These are phyloP conservation scores for Cephus rjabovi DNA, from an alignment of 2,888 invertebrate genomes.

Conservation along the genomic window DNA sequence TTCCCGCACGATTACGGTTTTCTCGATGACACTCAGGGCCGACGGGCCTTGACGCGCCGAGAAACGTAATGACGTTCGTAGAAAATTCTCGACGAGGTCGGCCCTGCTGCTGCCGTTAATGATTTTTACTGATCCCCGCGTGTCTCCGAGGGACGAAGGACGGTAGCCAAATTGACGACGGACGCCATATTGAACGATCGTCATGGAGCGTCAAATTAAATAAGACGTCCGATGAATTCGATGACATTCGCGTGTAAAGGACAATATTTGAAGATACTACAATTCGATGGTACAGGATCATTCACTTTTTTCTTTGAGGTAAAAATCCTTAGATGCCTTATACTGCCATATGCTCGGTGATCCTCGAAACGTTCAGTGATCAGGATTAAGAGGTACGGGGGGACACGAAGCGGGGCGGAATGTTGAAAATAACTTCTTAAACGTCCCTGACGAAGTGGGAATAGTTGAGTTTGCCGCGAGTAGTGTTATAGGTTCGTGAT, in stretches of 20 bases:
- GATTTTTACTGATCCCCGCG: background rate
- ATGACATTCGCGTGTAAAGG: background rate
- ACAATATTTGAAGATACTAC: background rate
- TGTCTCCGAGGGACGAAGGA: background rate
- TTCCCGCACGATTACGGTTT: background rate
- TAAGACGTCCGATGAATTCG: background rate
- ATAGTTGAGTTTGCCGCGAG: slow-evolving; percentile 56
- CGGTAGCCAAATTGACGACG: background rate
- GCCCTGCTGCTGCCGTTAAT: background rate
- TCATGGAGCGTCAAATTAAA: background rate
- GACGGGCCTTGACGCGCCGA: slow-evolving; percentile 55
- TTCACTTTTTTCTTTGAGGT: too few relatives aligned
- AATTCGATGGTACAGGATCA: background rate
- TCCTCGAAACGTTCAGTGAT: background rate
- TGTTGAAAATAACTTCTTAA: slow-evolving; percentile 61
- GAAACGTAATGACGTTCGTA: slow-evolving; percentile 60
- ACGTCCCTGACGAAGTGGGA: slow-evolving; percentile 62
- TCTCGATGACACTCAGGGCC: slow-evolving; percentile 46
- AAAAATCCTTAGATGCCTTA: too few relatives aligned
- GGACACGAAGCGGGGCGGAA: slow-evolving; percentile 33
- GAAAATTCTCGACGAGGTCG: slow-evolving; percentile 54
- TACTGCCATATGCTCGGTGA: too few relatives aligned
- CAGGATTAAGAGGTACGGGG: background rate
- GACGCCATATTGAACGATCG: background rate
- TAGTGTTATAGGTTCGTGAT: slow-evolving; percentile 52